Conservation (phyloP, 2,113 vertebrate species). For the Arizona elegans region DNA sequence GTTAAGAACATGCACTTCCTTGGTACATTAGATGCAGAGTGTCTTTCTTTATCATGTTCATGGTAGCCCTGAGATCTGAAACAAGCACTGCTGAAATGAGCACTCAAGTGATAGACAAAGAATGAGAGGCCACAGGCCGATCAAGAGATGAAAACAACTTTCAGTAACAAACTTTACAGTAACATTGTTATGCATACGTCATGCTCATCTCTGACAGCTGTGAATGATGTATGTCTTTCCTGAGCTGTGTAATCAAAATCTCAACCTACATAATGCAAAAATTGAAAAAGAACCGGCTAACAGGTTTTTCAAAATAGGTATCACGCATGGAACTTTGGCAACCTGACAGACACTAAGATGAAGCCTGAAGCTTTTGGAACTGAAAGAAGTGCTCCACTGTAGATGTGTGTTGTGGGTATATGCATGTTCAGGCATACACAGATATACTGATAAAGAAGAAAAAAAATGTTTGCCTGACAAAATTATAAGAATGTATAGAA, state of each 20-base stretch:
- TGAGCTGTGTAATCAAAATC: neutral
- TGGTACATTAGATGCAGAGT: neutral
- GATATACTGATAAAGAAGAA: neutral
- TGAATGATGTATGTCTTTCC: neutral
- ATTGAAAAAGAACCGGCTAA: neutral
- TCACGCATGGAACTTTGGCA: neutral
- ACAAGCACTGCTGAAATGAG: neutral
- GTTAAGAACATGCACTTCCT: neutral
- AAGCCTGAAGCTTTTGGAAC: neutral
- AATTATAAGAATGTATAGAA: accelerated
- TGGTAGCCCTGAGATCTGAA: neutral
- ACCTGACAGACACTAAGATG: neutral
- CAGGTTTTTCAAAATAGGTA: neutral
- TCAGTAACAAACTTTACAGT: neutral
- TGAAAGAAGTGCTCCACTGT: slow-evolving; percentile 1
- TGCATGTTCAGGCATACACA: neutral
- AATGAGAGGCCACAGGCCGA: neutral
- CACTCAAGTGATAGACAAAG: neutral
- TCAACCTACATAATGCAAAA: accelerated
- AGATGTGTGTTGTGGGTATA: neutral
- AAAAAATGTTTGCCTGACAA: slow-evolving; percentile 20
- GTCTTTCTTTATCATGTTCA: neutral
- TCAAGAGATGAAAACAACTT: neutral
- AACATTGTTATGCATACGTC: neutral
- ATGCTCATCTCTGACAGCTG: neutral